phyloP scores from a whole-genome alignment of 2,888 invertebrate genomes.

The Sympetrum striolatum region DNA sequence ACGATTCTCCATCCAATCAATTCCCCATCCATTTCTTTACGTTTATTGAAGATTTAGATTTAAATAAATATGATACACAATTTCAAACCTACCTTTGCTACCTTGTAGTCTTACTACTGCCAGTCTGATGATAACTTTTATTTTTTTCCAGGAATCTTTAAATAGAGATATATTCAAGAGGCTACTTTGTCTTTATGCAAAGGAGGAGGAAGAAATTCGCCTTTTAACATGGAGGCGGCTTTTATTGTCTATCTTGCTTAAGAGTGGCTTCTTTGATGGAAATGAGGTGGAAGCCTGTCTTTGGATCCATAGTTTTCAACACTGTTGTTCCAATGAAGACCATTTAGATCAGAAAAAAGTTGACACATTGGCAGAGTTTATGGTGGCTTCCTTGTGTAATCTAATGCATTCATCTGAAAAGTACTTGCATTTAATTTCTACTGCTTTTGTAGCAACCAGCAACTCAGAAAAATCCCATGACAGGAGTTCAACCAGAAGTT shows the following conservation, averaged over 20 bases:
- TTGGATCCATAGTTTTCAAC: slow-evolving; percentile 65
- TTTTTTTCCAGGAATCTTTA: background rate
- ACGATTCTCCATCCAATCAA: too few species aligned
- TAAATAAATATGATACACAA: too few species aligned
- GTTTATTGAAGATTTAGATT: too few species aligned
- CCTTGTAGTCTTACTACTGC: too few species aligned
- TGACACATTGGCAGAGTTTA: background rate
- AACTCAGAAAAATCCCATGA: background rate
- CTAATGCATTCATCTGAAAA: background rate
- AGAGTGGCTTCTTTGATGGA: slow-evolving; percentile 70
- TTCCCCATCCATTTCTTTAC: too few species aligned
- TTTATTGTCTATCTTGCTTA: slow-evolving; percentile 62
- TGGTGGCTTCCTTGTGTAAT: background rate
- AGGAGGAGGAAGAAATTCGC: background rate
- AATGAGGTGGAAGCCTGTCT: slow-evolving; percentile 71
- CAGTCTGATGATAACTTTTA: background rate
- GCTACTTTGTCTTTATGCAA: background rate
- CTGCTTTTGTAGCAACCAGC: background rate
- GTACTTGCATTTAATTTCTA: background rate
- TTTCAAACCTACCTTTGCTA: too few species aligned
- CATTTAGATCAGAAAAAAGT: background rate
- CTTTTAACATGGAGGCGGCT: background rate
- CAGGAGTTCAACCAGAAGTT: background rate
- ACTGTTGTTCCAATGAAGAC: background rate
- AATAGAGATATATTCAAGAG: background rate